phyloP scores from a whole-genome alignment of 2,797 vertebrate species.

The Enteromius trimaculatus region DNA sequence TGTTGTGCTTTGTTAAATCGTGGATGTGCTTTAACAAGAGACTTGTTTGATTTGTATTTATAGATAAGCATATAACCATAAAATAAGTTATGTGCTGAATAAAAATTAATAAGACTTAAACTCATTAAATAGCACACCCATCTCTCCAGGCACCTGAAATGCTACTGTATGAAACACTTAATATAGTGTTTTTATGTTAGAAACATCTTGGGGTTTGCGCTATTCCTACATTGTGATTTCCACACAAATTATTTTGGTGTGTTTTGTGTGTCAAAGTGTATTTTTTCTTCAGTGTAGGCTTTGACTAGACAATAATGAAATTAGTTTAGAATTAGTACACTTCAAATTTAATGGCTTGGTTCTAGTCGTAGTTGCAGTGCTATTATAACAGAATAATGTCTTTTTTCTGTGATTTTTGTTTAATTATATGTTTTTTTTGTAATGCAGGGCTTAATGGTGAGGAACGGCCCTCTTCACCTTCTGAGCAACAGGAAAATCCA shows the following conservation, averaged over 20 bases:
- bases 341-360: not conserved
- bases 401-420: not conserved
- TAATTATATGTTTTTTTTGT: constrained; percentile 10
- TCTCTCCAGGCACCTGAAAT: not conserved
- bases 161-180: not conserved
- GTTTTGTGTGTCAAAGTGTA: not conserved
- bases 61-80: not conserved
- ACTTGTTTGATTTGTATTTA: not conserved
- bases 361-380: not conserved
- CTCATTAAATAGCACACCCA: not conserved
- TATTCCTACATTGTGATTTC: not conserved
- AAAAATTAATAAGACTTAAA: not conserved
- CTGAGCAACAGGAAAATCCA: constrained; percentile 74
- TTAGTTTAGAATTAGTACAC: not conserved
- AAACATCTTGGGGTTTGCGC: not conserved
- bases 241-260: not conserved
- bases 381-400: not conserved
- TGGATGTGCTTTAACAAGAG: not conserved
- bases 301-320: not conserved
- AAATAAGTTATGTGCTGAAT: not conserved
- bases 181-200: not conserved
- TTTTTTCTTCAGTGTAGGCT: not conserved
- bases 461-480: constrained; percentile 74
- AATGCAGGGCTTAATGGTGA: constrained; percentile 85
- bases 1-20: not conserved